Percentiles rank a stretch among this genome's conserved stretches.
Evolutionary conservation across 2,113 vertebrate species (phyloP).

Genomic region (Pelecanoides urinatrix): DNA sequence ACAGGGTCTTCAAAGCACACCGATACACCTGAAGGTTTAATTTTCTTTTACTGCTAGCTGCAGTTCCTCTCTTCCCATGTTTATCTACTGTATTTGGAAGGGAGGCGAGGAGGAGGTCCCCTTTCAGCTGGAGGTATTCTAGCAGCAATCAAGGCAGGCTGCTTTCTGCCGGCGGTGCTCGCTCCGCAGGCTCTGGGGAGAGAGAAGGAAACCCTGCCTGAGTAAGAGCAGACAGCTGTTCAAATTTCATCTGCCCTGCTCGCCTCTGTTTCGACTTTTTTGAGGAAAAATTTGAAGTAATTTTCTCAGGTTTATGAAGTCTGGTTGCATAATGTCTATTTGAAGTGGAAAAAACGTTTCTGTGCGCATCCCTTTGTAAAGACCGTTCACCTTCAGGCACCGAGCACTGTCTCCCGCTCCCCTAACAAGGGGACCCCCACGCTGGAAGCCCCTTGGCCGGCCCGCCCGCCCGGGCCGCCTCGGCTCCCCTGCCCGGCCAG

Average conservation of each 20-base stretch:
- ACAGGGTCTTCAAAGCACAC: background rate
- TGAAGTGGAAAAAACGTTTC: background rate
- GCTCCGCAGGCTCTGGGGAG: too few relatives aligned
- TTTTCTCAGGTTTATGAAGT: background rate
- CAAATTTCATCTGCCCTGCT: rapidly evolving
- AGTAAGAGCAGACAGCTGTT: background rate
- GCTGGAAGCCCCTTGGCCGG: too few relatives aligned
- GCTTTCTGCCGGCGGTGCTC: background rate
- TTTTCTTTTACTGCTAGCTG: background rate
- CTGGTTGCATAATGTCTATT: too few relatives aligned
- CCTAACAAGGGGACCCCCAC: rapidly evolving
- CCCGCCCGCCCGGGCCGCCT: background rate
- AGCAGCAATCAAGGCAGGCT: background rate
- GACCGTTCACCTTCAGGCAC: rapidly evolving
- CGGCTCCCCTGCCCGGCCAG: background rate
- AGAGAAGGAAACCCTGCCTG: background rate
- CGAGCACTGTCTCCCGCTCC: rapidly evolving
- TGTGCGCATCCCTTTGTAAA: too few relatives aligned
- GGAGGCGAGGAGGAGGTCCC: background rate
- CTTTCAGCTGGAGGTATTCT: background rate
- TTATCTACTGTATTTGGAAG: background rate
- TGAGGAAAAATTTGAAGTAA: background rate
- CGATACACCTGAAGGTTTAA: rapidly evolving
- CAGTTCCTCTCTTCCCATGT: background rate
- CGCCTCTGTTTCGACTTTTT: background rate